A percentile compares a stretch with the other conserved stretches of the same genome.
These are phyloP conservation scores for Drosophila tani DNA, from an alignment of 1,140 invertebrate genomes.

Conservation along the genomic window DNA sequence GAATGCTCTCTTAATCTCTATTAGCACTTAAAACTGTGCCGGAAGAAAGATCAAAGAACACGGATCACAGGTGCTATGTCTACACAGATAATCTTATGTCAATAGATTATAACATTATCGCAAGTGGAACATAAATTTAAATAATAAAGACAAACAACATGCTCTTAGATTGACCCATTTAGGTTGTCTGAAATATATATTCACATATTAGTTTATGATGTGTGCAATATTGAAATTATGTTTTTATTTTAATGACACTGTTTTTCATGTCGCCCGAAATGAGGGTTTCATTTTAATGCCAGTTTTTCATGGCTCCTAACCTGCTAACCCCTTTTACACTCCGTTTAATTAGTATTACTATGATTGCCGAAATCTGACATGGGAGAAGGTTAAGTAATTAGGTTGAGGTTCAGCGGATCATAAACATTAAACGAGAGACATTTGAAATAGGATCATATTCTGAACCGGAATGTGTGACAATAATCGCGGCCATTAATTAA, in stretches of 20 bases:
- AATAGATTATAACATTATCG: slow-evolving; percentile 17
- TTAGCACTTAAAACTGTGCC: slow-evolving; percentile 11
- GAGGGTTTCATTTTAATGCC: background rate
- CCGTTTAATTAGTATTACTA: background rate
- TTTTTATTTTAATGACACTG: background rate
- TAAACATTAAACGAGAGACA: background rate
- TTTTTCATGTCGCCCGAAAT: slow-evolving; percentile 13
- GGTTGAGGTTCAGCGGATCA: background rate
- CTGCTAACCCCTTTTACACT: slow-evolving; percentile 19
- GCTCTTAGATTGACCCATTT: slow-evolving; percentile 18
- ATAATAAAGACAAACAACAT: background rate
- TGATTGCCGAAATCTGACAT: slow-evolving; percentile 14
- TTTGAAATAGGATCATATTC: background rate
- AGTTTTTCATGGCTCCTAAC: slow-evolving; percentile 14
- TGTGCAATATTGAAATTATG: slow-evolving; percentile 13
- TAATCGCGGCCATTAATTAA: background rate
- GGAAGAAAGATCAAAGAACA: slow-evolving; percentile 11
- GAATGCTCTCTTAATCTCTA: slow-evolving; percentile 10
- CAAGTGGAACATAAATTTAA: background rate
- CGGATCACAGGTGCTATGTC: slow-evolving; percentile 21
- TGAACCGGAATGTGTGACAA: background rate
- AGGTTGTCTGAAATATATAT: background rate
- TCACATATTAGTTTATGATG: background rate
- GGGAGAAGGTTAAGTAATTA: slow-evolving; percentile 19
- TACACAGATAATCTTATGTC: slow-evolving; percentile 15